Conservation (phyloP, 2,113 vertebrate species). For the Aramus guarauna region DNA sequence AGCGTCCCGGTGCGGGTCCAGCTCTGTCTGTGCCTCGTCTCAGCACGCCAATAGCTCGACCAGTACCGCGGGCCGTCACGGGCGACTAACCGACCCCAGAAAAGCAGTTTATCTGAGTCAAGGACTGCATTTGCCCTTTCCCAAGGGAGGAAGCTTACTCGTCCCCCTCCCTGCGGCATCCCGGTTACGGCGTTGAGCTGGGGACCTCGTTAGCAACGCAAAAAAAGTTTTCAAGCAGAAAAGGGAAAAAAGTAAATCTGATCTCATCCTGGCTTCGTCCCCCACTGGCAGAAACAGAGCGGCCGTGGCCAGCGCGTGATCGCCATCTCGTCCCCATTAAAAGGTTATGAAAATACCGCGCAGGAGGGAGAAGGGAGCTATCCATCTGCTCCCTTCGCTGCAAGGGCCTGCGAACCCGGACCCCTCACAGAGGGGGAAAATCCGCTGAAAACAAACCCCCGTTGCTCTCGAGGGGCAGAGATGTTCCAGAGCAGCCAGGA, state of each 20-base stretch:
- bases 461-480: not conserved
- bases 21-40: accelerated
- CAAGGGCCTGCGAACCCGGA: not conserved
- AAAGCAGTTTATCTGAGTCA: not conserved
- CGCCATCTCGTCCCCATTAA: not conserved
- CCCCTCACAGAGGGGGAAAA: not conserved
- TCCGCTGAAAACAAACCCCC: not conserved
- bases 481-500: not conserved
- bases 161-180: not conserved
- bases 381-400: not conserved
- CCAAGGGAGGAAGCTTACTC: not conserved
- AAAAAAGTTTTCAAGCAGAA: not conserved
- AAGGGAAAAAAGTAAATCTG: not conserved
- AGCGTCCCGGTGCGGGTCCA: not conserved
- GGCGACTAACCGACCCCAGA: not conserved
- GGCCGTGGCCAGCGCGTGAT: not conserved
- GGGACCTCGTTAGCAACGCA: not conserved
- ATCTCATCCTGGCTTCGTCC: not conserved
- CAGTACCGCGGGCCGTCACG: accelerated
- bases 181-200: not conserved
- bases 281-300: accelerated
- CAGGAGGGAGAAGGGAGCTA: not conserved
- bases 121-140: not conserved
- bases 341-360: slow-evolving; percentile 9
- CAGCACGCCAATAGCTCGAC: not conserved